Conservation (phyloP, 2,797 vertebrate species). For the Gephyroberyx darwinii region DNA sequence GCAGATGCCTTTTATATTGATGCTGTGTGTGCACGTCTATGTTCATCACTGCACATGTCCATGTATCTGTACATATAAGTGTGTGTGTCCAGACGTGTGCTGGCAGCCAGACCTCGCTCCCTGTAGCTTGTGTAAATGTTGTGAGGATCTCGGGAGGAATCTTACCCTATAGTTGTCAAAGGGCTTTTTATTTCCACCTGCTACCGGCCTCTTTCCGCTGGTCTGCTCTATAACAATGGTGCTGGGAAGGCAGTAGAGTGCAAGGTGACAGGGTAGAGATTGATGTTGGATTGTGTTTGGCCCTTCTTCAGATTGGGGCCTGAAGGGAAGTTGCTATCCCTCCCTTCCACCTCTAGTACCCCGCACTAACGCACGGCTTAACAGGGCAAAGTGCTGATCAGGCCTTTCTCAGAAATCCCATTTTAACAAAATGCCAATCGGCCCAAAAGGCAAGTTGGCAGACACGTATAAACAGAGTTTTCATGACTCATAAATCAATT, state of each 20-base stretch:
- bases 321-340: conserved; percentile 75
- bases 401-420: conserved; percentile 56
- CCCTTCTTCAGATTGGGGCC: conserved; percentile 80
- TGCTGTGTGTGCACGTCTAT: conserved; percentile 9
- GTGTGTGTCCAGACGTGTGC: conserved; percentile 38
- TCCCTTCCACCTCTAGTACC: conserved; percentile 65
- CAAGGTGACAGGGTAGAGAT: conserved; percentile 66
- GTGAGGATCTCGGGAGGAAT: conserved; percentile 73
- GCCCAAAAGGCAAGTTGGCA: conserved; percentile 66
- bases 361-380: conserved; percentile 53
- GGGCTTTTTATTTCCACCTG: conserved; percentile 85
- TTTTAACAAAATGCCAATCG: conserved; percentile 63
- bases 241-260: conserved; percentile 77
- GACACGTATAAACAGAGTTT: conserved; percentile 62
- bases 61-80: conserved; percentile 14
- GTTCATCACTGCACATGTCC: conserved; percentile 49
- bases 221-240: conserved; percentile 85
- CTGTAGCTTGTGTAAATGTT: conserved; percentile 76
- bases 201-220: conserved; percentile 83
- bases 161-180: conserved; percentile 76
- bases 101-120: conserved; percentile 56
- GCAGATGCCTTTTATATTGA: too few species aligned
- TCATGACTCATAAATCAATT: conserved; percentile 69
- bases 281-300: conserved; percentile 83
- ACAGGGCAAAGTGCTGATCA: conserved; percentile 72